Percentiles rank a stretch among this genome's conserved stretches.
These are phyloP conservation scores for Passerina amoena DNA, from an alignment of 2,113 vertebrate species.

Conservation along the genomic window DNA sequence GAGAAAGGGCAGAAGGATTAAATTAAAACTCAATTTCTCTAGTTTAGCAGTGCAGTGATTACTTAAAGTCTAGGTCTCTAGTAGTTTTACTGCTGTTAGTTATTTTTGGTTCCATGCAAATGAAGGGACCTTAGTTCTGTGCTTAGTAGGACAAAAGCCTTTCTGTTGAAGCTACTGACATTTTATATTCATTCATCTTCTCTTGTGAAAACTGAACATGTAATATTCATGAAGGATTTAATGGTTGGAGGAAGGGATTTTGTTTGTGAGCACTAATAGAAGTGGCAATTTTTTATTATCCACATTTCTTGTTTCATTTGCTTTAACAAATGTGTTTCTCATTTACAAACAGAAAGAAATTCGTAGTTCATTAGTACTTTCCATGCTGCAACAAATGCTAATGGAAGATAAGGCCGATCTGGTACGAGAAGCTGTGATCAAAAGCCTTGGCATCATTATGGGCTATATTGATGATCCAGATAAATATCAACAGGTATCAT, in stretches of 20 bases:
- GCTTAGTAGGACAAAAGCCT: not conserved
- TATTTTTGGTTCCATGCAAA: not conserved
- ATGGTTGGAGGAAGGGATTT: not conserved
- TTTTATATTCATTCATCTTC: not conserved
- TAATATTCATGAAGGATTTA: not conserved
- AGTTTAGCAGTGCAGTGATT: not conserved
- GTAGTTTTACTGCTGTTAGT: not conserved
- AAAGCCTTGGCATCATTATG: constrained; percentile 97
- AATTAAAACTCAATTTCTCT: not conserved
- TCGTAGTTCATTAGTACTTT: constrained; percentile 94
- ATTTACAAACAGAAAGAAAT: constrained; percentile 90
- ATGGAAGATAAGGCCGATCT: constrained; percentile 97
- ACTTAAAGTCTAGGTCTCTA: not conserved
- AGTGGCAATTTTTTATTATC: not conserved
- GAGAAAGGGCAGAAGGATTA: not conserved
- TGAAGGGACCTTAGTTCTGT: not conserved
- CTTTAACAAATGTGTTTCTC: constrained; percentile 19
- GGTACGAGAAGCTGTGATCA: constrained; percentile 98
- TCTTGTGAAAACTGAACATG: not conserved
- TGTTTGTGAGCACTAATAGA: not conserved
- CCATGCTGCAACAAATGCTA: constrained; percentile 98
- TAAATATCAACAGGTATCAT: constrained; percentile 92
- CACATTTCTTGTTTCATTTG: not conserved
- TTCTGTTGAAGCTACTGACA: not conserved
- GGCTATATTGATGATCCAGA: constrained; percentile 97